Evolutionary conservation across 2,113 vertebrate genomes (phyloP), one percentile per base, ranked within the genome.

Genomic region (Odocoileus hemionus): DNA sequence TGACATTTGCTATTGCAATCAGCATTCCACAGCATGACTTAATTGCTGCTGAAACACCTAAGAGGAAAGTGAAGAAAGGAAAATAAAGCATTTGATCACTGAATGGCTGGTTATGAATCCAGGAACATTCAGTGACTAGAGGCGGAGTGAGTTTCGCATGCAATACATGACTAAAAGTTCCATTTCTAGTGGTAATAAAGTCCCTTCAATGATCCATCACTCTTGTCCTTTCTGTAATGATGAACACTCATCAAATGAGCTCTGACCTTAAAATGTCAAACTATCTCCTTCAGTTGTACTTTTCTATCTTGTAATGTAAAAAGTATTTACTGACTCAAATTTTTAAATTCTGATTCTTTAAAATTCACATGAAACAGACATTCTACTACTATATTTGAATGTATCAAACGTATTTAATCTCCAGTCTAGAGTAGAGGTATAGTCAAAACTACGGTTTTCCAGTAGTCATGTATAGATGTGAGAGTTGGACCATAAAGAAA

Each of bases 21-120:
- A 97, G 78, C 45, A 39, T 70, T 92, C 82, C 92, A 9, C 96
- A 89, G 96, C 82, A 83, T 28, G 96, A 91, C 28, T 92, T 97
- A 94, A 96, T 94, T 94, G 94, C 92, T 43, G 26, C 61, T 67
- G 74, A 61, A 96, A 89, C 82, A 86, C 76, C 67, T 64, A 58
- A 86, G 67, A 89, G 86, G 64, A 45, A 47, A 13, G 21, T 54
- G 83, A 88, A 60, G 50, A 45, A 43, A 76, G 55, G 84, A 21
- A 89, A 86, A 91, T 23, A 60, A 70, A 78, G 60, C 30, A 7
- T 92, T 76, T 55, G 79, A n/a, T 23, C 1, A 4, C 5, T 47
- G 58, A 88, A 67, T 58, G 97, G 86, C 87, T 94, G 50, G 21
- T 86, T 85, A 74, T 0, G 15, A 47, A 85, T 50, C 80, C 36